A percentile compares a stretch with the other conserved stretches of the same genome.
Evolutionary conservation across 2,888 invertebrate genomes (phyloP).

Genomic region (Camponotus fellah): DNA sequence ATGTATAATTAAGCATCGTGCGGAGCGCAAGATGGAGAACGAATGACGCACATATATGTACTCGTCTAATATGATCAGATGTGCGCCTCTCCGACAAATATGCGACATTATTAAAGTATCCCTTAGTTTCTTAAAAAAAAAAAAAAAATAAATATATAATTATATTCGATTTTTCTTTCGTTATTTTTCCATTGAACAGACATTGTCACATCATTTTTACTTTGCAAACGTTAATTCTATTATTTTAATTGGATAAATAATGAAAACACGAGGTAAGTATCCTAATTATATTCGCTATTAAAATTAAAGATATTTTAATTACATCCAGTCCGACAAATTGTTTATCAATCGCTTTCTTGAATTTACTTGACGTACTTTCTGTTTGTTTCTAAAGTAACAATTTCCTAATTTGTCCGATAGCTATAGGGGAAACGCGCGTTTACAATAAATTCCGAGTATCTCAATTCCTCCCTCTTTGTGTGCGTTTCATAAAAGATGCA

Average conservation of each 20-base stretch:
- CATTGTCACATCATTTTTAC: not conserved
- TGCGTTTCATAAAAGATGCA: constrained; percentile 40
- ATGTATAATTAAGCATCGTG: constrained; percentile 55
- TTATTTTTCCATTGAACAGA: not conserved
- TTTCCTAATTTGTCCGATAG: constrained; percentile 40
- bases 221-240: not conserved
- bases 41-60: not conserved
- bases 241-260: not conserved
- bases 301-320: constrained; percentile 18
- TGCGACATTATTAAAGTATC: not conserved
- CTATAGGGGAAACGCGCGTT: constrained; percentile 20
- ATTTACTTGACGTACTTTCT: constrained; percentile 9
- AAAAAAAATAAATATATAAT: not conserved
- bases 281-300: not conserved
- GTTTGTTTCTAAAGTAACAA: constrained; percentile 42
- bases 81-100: not conserved
- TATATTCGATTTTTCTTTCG: not conserved
- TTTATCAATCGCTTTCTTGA: constrained; percentile 4
- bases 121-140: too few species aligned
- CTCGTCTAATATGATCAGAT: not conserved
- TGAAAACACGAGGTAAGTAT: not conserved
- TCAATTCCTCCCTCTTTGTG: constrained; percentile 2
- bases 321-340: constrained; percentile 17
- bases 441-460: constrained; percentile 41
- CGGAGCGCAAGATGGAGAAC: constrained; percentile 1